Base-by-base conservation (phyloP, 1,140 invertebrate species). In the Sarcophaga bullata region DNA sequence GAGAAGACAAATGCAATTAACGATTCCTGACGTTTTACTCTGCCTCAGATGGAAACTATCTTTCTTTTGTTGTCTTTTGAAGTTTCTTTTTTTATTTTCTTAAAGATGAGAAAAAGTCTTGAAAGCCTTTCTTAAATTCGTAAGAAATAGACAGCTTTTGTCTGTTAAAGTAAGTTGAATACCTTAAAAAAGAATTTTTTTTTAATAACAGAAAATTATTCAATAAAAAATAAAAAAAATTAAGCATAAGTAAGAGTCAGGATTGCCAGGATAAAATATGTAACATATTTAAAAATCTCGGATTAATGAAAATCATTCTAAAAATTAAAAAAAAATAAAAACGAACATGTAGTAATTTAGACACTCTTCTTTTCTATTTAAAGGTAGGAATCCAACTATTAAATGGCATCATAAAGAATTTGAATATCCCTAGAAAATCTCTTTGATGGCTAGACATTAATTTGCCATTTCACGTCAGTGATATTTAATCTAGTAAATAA, bases 1-100 rank as follows among this genome's bases (percentile, higher is more conserved):
- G n/a, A 68, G 62, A 68, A 68, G 62, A 68, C 62, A 68, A 68
- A 68, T 68, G 62, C 62, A 68, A 68, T 68, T 68, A 19, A 68
- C 62, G 19, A 19, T 68, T 19, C 17, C 62, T 17, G 62, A 68
- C 62, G 62, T 68, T 58, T 58, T n/a, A 13, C 6, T 58, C 19
- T 68, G 62, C n/a, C 25, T 25, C 62, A 68, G 62, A 19, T 19
- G 17, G 62, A 68, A 68, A 8, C 19, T 68, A 15, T 17, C 11
- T 62, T 62, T 17, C 17, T 62, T 25, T 68, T 8, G 25, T 37
- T 9, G 19, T 9, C 62, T 68, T 68, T 25, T 10, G 50, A 10
- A 52, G n/a, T 68, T 19, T 68, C 0, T n/a, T n/a, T n/a, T 11
- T 58, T 58, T 58, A 19, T 62, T 62, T 11, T 68, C 15, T 68